A percentile compares a stretch with the other conserved stretches of the same genome.
Evolutionary conservation across 2,888 invertebrate species (phyloP).

Genomic region (Linnaemya tessellans): DNA sequence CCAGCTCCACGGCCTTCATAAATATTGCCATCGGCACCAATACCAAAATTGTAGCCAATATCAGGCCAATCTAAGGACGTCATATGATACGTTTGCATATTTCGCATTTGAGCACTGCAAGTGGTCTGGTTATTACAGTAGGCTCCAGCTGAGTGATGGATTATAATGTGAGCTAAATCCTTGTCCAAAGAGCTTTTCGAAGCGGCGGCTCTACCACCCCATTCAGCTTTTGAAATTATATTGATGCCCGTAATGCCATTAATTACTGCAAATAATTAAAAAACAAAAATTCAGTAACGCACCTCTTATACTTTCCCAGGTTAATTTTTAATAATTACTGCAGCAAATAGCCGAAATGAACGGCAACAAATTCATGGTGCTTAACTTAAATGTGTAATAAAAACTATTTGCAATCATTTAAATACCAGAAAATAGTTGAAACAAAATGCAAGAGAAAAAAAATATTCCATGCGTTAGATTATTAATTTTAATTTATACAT

Average conservation of each 20-base stretch:
- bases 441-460: not conserved
- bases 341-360: not conserved
- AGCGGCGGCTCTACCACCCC: slow-evolving; percentile 79
- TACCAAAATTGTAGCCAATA: slow-evolving; percentile 80
- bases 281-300: not conserved
- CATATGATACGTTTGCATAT: slow-evolving; percentile 80
- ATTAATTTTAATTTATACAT: not conserved
- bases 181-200: slow-evolving; percentile 74
- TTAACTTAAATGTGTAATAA: slow-evolving; percentile 10
- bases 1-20: slow-evolving; percentile 81
- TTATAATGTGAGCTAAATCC: slow-evolving; percentile 73
- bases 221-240: slow-evolving; percentile 77
- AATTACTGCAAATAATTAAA: not conserved
- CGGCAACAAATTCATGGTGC: not conserved
- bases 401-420: not conserved
- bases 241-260: slow-evolving; percentile 70
- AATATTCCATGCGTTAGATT: not conserved
- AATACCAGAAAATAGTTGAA: not conserved
- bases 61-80: slow-evolving; percentile 78
- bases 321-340: not conserved
- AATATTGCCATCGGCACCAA: slow-evolving; percentile 81
- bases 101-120: slow-evolving; percentile 78
- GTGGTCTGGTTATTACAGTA: slow-evolving; percentile 75
- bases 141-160: slow-evolving; percentile 77
- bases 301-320: not conserved